Conservation (phyloP, 2,113 vertebrate genomes). For the Halcyon malimbica region DNA sequence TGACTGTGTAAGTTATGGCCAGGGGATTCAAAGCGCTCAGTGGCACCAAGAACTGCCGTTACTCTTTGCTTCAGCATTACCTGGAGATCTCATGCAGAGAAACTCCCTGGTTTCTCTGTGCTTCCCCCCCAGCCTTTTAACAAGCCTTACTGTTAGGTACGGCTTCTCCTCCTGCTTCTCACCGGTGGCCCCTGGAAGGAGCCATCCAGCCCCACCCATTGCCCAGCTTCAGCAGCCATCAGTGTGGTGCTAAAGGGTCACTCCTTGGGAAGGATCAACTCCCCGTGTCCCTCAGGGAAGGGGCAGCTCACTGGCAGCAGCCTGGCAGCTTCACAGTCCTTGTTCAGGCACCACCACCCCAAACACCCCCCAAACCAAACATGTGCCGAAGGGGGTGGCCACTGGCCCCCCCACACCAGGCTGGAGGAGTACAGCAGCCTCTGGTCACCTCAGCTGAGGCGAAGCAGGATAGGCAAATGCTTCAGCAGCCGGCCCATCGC, state of each 20-base stretch:
- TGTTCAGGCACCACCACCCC: accelerated
- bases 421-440: background rate
- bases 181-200: background rate
- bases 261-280: background rate
- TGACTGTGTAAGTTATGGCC: background rate
- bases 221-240: background rate
- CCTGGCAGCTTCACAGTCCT: background rate
- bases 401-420: background rate
- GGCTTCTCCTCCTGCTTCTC: background rate
- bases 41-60: background rate
- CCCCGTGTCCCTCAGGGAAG: background rate
- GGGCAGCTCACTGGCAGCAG: background rate
- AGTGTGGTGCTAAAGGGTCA: accelerated
- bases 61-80: background rate
- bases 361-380: background rate
- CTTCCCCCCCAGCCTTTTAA: background rate
- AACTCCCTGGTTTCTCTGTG: accelerated
- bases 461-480: background rate
- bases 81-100: background rate
- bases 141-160: background rate
- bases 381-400: accelerated
- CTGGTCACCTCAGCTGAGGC: accelerated
- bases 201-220: background rate
- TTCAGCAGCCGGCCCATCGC: accelerated
- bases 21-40: background rate